Evolutionary conservation across 2,888 invertebrate genomes (phyloP).

Genomic region (Acanthosepion lycidas): DNA sequence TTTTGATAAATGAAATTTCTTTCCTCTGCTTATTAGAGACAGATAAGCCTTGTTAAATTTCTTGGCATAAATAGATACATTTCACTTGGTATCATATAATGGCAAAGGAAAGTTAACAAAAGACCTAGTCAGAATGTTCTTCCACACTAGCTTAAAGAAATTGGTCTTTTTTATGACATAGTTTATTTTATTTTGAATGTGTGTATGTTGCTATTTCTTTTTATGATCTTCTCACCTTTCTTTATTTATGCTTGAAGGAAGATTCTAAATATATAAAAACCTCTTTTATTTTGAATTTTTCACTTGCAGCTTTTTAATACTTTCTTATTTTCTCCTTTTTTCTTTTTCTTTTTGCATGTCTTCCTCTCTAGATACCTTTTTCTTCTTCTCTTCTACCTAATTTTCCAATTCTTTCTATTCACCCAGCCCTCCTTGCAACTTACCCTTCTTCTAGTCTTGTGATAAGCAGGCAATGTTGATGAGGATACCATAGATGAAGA

Average conservation of each 20-base stretch:
- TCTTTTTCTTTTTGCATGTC: neutral
- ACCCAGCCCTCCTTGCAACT: neutral
- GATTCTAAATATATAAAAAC: neutral
- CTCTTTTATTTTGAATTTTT: neutral
- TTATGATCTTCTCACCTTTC: neutral
- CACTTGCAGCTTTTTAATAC: neutral
- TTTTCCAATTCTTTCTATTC: neutral
- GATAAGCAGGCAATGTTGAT: conserved; percentile 33
- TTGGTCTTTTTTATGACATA: neutral
- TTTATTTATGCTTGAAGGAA: neutral
- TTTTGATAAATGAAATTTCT: neutral
- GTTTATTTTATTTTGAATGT: neutral
- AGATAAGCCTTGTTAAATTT: neutral
- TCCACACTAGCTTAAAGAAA: neutral
- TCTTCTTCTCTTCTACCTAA: neutral
- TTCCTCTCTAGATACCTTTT: neutral
- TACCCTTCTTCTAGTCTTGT: conserved; percentile 4
- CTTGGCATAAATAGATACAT: neutral
- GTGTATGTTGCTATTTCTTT: neutral
- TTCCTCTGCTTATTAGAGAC: neutral
- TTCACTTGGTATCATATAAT: neutral
- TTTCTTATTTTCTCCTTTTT: neutral
- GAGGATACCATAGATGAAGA: conserved; percentile 33
- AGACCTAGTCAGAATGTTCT: conserved; percentile 25
- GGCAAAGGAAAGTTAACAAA: conserved; percentile 34